Evolutionary conservation across 2,888 invertebrate species (phyloP).

Genomic region (Drosophila sordidula): DNA sequence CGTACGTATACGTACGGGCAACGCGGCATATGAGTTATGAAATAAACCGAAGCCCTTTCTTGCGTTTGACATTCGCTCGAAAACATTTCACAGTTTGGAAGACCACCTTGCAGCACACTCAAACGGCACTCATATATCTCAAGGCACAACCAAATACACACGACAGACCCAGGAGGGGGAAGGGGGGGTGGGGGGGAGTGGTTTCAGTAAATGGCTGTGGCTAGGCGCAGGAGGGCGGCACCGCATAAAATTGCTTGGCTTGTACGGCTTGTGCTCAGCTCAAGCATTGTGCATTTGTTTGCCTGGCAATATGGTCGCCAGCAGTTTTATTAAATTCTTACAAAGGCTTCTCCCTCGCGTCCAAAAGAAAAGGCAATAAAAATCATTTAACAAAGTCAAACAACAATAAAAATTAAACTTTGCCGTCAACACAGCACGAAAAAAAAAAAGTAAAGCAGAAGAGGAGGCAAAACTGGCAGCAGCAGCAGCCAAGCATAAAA

Average conservation of each 20-base stretch:
- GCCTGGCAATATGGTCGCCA: conserved; percentile 72
- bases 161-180: too few species aligned
- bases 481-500: conserved; percentile 66
- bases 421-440: conserved; percentile 72
- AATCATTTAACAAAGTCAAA: conserved; percentile 81
- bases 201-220: conserved; percentile 49
- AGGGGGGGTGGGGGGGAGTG: too few species aligned
- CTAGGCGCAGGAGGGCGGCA: conserved; percentile 5
- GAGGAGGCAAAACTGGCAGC: conserved; percentile 32
- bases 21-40: conserved; percentile 46
- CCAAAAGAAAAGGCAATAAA: conserved; percentile 71
- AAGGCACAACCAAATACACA: conserved; percentile 7
- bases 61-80: conserved; percentile 48
- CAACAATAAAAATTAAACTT: conserved; percentile 81
- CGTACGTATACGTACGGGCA: conserved; percentile 20
- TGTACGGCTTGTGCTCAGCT: conserved; percentile 15
- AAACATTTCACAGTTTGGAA: conserved; percentile 38
- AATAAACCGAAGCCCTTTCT: conserved; percentile 27
- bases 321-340: conserved; percentile 78
- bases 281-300: conserved; percentile 72
- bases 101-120: conserved; percentile 34
- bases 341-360: conserved; percentile 63
- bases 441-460: background rate
- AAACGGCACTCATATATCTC: conserved; percentile 67
- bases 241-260: conserved; percentile 52